Evolutionary conservation across 35 echinoderm and acorn worm species (phyloP).

Genomic region (Stichopus chloronotus): DNA sequence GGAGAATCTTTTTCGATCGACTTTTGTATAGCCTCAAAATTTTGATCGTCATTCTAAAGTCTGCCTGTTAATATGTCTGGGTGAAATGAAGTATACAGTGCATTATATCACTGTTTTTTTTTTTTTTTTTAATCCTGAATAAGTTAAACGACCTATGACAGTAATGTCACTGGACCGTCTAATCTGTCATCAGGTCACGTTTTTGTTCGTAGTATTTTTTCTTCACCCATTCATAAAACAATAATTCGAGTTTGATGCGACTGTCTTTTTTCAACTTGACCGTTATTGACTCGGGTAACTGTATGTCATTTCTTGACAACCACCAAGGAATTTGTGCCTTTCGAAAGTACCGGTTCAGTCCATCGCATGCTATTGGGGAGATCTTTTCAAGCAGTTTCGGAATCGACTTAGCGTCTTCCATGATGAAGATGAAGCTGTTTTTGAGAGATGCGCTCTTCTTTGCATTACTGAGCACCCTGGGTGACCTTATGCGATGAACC

Average conservation of each 20-base stretch:
- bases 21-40: too few species aligned
- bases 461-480: neutral
- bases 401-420: neutral
- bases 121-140: too few species aligned
- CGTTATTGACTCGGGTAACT: neutral
- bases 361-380: neutral
- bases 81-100: too few species aligned
- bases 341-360: neutral
- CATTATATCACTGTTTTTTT: too few species aligned
- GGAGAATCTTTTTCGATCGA: too few species aligned
- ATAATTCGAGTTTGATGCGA: constrained; percentile 2
- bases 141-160: too few species aligned
- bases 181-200: too few species aligned
- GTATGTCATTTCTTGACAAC: neutral
- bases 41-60: too few species aligned
- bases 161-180: too few species aligned
- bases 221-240: constrained; percentile 12
- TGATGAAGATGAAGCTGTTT: neutral
- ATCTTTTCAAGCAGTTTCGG: neutral
- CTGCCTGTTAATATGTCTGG: too few species aligned
- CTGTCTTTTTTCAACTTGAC: neutral
- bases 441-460: neutral
- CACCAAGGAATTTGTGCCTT: neutral
- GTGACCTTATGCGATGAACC: neutral
- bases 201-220: constrained; percentile 12